Evolutionary conservation across 2,113 vertebrate species (phyloP).

Genomic region (Tenebrosternarchus preto): DNA sequence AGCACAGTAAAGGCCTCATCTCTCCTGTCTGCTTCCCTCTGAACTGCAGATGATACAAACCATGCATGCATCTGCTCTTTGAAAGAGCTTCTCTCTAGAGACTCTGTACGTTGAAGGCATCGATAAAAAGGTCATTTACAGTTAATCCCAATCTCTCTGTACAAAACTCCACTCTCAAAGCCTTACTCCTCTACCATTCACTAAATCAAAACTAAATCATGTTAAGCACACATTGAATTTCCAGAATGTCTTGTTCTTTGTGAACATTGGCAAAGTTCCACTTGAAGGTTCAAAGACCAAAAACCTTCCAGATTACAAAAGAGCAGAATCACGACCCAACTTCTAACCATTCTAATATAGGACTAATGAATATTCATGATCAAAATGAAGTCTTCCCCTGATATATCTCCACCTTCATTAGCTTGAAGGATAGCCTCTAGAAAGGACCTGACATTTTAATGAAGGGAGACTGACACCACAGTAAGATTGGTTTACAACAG

Average conservation of each 20-base stretch:
- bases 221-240: background rate
- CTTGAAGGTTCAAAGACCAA: background rate
- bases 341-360: background rate
- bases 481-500: background rate
- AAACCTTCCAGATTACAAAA: background rate
- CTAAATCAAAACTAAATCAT: background rate
- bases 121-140: slow-evolving; percentile 42
- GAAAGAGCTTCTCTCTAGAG: background rate
- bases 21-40: too few relatives aligned
- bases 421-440: background rate
- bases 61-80: too few relatives aligned
- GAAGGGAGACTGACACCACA: background rate
- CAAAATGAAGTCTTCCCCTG: background rate
- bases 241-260: background rate
- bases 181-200: background rate
- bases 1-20: too few relatives aligned
- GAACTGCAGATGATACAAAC: too few relatives aligned
- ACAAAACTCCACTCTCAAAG: background rate
- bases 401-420: background rate
- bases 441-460: background rate
- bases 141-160: slow-evolving; percentile 4
- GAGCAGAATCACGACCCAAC: background rate
- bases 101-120: slow-evolving; percentile 68
- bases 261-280: background rate
- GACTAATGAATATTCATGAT: background rate